A percentile compares a stretch with the other conserved stretches of the same genome.
phyloP scores from a whole-genome alignment of 2,797 vertebrate genomes.

The Streptopelia turtur region DNA sequence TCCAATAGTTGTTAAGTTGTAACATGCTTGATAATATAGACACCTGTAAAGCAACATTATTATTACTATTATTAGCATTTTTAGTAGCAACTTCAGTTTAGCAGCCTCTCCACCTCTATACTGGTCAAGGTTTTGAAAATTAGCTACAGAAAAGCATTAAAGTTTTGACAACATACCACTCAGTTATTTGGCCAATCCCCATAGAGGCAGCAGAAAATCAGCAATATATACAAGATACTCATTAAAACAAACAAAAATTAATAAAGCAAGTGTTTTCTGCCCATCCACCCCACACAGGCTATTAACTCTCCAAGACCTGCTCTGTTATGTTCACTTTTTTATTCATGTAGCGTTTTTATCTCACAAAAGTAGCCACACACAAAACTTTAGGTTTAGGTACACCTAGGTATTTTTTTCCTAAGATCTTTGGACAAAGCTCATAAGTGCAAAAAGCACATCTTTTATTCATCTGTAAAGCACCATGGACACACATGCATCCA shows the following conservation, averaged over 20 bases:
- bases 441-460: not conserved
- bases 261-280: not conserved
- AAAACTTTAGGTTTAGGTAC: not conserved
- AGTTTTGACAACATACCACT: conserved; percentile 44
- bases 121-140: conserved; percentile 3
- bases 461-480: not conserved
- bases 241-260: conserved; percentile 34
- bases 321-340: not conserved
- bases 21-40: not conserved
- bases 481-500: not conserved
- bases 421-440: not conserved
- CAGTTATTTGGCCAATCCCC: conserved; percentile 22
- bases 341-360: not conserved
- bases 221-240: conserved; percentile 11
- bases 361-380: not conserved
- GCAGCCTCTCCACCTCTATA: conserved; percentile 11
- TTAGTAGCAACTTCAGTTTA: conserved; percentile 46
- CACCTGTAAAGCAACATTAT: not conserved
- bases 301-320: not conserved
- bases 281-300: not conserved
- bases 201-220: conserved; percentile 51
- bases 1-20: conserved; percentile 1
- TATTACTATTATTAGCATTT: conserved; percentile 13
- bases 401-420: not conserved
- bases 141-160: conserved; percentile 12